Evolutionary conservation across 2,888 invertebrate species (phyloP).

Genomic region (Drosophila neotestacea): DNA sequence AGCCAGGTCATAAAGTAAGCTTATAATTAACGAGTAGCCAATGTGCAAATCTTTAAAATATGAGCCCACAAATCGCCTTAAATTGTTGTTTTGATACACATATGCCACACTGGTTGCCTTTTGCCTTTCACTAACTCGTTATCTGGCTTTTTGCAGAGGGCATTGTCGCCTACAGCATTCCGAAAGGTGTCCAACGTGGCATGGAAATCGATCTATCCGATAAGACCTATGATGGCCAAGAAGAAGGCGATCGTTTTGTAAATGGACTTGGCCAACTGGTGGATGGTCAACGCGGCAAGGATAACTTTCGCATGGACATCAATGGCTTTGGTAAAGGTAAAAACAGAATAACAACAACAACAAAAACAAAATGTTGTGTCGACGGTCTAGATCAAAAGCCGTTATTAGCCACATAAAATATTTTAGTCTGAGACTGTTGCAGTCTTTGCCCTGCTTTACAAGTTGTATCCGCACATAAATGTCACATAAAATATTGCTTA

Average conservation of each 20-base stretch:
- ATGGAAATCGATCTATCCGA: conserved; percentile 92
- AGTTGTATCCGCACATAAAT: conserved; percentile 36
- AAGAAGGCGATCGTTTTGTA: conserved; percentile 87
- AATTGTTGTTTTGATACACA: conserved; percentile 19
- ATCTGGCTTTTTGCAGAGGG: conserved; percentile 87
- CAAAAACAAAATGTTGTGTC: conserved; percentile 1
- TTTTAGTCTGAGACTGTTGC: conserved; percentile 13
- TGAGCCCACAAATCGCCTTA: conserved; percentile 46
- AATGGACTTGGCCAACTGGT: conserved; percentile 92
- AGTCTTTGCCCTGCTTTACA: conserved; percentile 10
- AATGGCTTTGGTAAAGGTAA: conserved; percentile 89
- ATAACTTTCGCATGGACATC: conserved; percentile 89
- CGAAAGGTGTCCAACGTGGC: conserved; percentile 90
- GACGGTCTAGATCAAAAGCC: conserved; percentile 16
- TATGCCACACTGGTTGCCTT: neutral
- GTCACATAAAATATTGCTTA: conserved; percentile 46
- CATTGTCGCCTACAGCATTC: conserved; percentile 91
- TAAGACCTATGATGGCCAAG: conserved; percentile 91
- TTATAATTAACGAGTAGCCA: conserved; percentile 32
- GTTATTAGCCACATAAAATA: conserved; percentile 39
- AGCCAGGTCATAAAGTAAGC: conserved; percentile 25
- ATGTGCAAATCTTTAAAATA: conserved; percentile 11
- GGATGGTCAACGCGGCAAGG: conserved; percentile 90
- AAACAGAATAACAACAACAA: conserved; percentile 2
- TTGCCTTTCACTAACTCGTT: conserved; percentile 39